phyloP scores from a whole-genome alignment of 2,888 invertebrate species.

The Poecilus cupreus region DNA sequence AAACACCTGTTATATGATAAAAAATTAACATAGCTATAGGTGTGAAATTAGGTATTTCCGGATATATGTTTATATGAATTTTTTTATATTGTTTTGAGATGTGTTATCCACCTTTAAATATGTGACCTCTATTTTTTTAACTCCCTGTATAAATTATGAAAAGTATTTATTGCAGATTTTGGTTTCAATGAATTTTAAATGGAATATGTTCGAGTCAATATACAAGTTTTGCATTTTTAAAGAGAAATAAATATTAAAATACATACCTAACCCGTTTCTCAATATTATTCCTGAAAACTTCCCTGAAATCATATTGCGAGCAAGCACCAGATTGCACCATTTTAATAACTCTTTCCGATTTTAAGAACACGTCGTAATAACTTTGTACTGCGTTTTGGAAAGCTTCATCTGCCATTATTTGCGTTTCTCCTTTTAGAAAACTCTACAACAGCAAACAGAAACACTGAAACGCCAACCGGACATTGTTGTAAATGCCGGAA shows the following conservation, averaged over 20 bases:
- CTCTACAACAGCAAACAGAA: slow-evolving; percentile 76
- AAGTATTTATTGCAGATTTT: no score
- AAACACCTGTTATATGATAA: no score
- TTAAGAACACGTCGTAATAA: slow-evolving; percentile 96
- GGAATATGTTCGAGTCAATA: no score
- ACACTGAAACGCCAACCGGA: neutral
- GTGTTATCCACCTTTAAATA: no score
- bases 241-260: neutral
- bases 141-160: no score
- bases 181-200: no score
- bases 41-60: no score
- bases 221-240: no score
- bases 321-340: slow-evolving; percentile 99
- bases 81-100: no score
- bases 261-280: slow-evolving; percentile 95
- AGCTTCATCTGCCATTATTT: slow-evolving; percentile 97
- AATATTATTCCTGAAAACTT: slow-evolving; percentile 98
- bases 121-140: no score
- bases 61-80: no score
- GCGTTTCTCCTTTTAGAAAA: slow-evolving; percentile 98
- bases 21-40: no score
- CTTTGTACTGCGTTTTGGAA: slow-evolving; percentile 99
- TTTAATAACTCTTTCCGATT: slow-evolving; percentile 95
- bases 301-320: slow-evolving; percentile 98
- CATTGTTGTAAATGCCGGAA: neutral